Evolutionary conservation across 2,113 vertebrate species (phyloP).

Genomic region (Saccopteryx leptura): DNA sequence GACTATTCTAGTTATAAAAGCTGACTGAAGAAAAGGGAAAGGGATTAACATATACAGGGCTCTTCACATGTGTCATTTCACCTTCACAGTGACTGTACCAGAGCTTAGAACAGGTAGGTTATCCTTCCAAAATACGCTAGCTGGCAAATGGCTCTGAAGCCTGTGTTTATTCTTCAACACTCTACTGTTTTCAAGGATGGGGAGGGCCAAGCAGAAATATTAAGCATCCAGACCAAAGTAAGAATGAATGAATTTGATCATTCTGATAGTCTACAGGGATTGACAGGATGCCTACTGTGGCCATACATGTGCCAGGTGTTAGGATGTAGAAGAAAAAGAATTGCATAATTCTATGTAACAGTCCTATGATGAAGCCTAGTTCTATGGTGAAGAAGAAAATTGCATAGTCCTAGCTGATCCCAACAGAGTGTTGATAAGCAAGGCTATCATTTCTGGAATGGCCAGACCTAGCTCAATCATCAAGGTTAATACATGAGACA

Average conservation of each 20-base stretch:
- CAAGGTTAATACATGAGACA: not conserved
- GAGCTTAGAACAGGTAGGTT: not conserved
- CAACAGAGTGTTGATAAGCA: not conserved
- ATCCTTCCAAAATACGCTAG: not conserved
- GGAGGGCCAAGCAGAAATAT: not conserved
- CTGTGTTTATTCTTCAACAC: constrained; percentile 13
- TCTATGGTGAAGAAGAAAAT: not conserved
- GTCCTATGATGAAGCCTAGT: not conserved
- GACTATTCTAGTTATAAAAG: not conserved
- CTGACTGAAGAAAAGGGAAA: not conserved
- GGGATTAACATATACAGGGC: not conserved
- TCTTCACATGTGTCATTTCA: not conserved
- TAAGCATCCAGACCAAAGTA: not conserved
- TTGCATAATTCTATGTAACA: not conserved
- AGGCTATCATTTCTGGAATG: not conserved
- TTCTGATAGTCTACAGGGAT: not conserved
- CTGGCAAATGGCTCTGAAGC: not conserved
- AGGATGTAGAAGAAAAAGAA: not conserved
- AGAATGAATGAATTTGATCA: constrained; percentile 14
- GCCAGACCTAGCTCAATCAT: not conserved
- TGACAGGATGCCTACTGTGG: not conserved
- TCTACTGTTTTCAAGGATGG: not conserved
- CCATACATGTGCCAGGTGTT: not conserved
- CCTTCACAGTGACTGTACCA: not conserved
- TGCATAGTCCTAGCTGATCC: not conserved